Base-by-base conservation (phyloP, 2,113 vertebrate species). In the Mus spicilegus region DNA sequence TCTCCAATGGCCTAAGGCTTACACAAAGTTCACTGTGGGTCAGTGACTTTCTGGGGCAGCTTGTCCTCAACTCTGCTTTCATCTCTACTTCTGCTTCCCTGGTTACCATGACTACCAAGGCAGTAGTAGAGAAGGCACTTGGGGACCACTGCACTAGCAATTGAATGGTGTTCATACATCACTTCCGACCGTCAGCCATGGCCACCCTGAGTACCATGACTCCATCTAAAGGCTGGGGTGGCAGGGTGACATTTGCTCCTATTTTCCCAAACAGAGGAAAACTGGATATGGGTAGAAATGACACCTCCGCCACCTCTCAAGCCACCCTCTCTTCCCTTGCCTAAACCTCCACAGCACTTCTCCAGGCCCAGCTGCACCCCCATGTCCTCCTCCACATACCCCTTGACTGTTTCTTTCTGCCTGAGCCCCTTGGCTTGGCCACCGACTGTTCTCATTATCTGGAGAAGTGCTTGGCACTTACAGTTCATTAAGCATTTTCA, bases 401-500 rank as follows among this genome's bases (percentile, higher is more conserved):
- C 39, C n/a, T 67, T 36, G 26, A 39, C 7, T 33, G 36, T 20
- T 89, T 49, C 73, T 76, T 61, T 88, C 76, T 42, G 17, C 72
- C 63, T 3, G 56, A 85, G 61, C 76, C 26, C 61, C 46, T 76
- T 0, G 16, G 69, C n/a, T 67, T 69, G 33, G 30, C 70, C 65
- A 72, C 56, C 9, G 49, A 33, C 19, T 10, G 9, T 56, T 81
- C 49, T 87, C 14, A 67, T 84, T 80, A 77, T 87, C 92, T 86
- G 22, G 88, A 36, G 72, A 36, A 91, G 49, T 17, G 39, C 65
- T 95, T 86, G 92, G 87, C n/a, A 46, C n/a, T 63, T 65, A 28
- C 1, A 90, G 46, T 93, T 95, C 86, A 89, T 89, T 89, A 92
- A 91, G 46, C 17, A 28, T 94, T 95, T 94, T 95, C 67, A 93